Evolutionary conservation across 2,797 vertebrate species (phyloP), one percentile per base, ranked within the genome.

Genomic region (Aeoliscus strigatus): DNA sequence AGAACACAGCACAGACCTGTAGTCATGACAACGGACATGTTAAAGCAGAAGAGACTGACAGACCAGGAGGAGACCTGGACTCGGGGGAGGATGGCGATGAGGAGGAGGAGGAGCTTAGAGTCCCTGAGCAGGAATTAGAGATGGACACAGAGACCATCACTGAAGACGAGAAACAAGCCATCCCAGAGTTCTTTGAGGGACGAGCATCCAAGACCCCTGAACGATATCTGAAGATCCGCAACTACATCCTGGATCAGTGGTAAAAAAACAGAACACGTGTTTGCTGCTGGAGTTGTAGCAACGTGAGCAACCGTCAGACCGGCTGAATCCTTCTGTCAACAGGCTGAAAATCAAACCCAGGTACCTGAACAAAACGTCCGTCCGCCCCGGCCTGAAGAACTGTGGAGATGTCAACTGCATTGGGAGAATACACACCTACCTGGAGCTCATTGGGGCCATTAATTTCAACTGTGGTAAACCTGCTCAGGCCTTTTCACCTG

Each of bases 341-440:
- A 99, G 96, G 96, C 76, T 90, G 54, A 92, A 77, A 60, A 90
- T 86, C 72, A 97, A 93, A 66, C 96, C 96, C 30, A 93, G 87
- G 60, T 99, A 97, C 83, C 84, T 99, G 71, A 99, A 99, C 79
- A 99, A 99, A 85, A 99, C 96, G 0, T 98, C 94, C 0, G 94
- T 99, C 13, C 93, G 96, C 3, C 94, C 94, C 0, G 96, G 96
- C 44, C 86, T 99, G 38, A 98, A 94, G 90, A 96, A 98, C 83
- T 99, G 96, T 1, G 96, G 96, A 0, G 96, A 99, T 1, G 96
- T 99, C 21, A 99, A 99, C 90, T 98, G 96, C 75, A 99, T 99
- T 10, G 96, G 96, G 39, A 86, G 94, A 40, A 93, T 99, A 74
- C 96, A 99, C 86, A 97, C 93, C 0, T 98, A 96, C 87, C 75